Base-by-base conservation (phyloP, 2,113 vertebrate genomes). In the Nesoenas mayeri region DNA sequence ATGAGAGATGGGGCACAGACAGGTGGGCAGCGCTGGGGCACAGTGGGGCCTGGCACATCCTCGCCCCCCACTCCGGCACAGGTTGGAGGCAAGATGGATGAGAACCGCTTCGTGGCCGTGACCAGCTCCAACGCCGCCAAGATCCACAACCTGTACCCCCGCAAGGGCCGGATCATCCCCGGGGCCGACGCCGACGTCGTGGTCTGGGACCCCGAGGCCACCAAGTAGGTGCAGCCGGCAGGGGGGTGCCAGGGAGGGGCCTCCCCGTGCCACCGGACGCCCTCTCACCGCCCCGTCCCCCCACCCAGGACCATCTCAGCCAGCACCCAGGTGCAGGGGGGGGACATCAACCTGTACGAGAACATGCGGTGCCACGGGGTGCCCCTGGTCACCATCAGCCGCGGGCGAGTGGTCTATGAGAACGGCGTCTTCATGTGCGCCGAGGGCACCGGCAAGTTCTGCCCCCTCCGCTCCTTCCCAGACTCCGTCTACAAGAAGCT, bases 401-500 rank as follows among this genome's bases (percentile, higher is more conserved):
- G 98, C 2, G 99, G 99, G 6, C 98, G 99, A 0, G 98, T 99
- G 34, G 99, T 99, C 88, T 99, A 99, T 11, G 99, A 99, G 97
- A 99, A 99, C 0, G 99, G 98, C 2, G 98, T 99, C 71, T 99
- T 99, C 96, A 99, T 99, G 60, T 99, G 99, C 1, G 99, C 99
- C 0, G 99, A 99, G 96, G 99, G 99, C 69, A 99, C 99, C 0
- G 99, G 99, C 77, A 98, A 98, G 91, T 99, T 99, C 97, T 99
- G 98, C 96, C 99, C 99, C 0, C 98, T 99, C 93, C 98, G 99
- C 87, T 99, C 99, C 92, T 99, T 99, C 97, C 99, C 99, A 0
- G 99, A 99, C 94, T 98, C 98, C 56, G 98, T 99, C 88, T 99
- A 99, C 98, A 99, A 99, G 98, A 99, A 99, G 96, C 98, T 99